These are phyloP conservation scores for Dascillus cervinus DNA, from an alignment of 2,888 invertebrate species.

Conservation along the genomic window DNA sequence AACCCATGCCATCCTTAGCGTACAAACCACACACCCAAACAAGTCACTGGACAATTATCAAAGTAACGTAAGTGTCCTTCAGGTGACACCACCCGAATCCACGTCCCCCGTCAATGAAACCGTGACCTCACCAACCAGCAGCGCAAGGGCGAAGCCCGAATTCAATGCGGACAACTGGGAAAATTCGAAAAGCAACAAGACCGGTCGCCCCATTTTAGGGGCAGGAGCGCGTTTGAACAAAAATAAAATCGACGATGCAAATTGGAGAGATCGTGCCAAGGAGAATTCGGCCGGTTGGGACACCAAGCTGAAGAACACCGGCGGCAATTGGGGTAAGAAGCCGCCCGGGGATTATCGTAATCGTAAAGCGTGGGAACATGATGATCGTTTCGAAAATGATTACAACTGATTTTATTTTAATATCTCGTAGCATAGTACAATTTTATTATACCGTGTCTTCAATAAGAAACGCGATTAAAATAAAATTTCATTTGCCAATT, in stretches of 20 bases:
- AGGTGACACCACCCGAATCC: conserved; percentile 26
- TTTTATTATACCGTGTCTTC: no score
- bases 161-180: conserved; percentile 7
- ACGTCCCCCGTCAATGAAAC: conserved; percentile 17
- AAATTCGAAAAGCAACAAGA: conserved; percentile 12
- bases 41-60: conserved; percentile 32
- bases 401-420: no score
- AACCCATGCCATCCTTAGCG: conserved; percentile 27
- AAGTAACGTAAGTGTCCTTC: conserved; percentile 36
- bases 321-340: conserved; percentile 18
- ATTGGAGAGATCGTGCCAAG: conserved; percentile 22
- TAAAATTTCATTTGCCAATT: background rate
- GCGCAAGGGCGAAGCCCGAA: conserved; percentile 2
- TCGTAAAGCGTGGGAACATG: conserved; percentile 38
- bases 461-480: background rate
- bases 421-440: no score
- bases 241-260: conserved; percentile 18
- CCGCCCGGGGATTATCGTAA: conserved; percentile 11
- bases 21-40: conserved; percentile 32
- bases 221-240: conserved; percentile 32
- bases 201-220: conserved; percentile 37
- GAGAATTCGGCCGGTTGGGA: conserved; percentile 20
- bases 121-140: conserved; percentile 1
- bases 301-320: conserved; percentile 17
- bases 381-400: conserved; percentile 38